Evolutionary conservation across 2,797 vertebrate genomes (phyloP).

Genomic region (Fundulus diaphanus): DNA sequence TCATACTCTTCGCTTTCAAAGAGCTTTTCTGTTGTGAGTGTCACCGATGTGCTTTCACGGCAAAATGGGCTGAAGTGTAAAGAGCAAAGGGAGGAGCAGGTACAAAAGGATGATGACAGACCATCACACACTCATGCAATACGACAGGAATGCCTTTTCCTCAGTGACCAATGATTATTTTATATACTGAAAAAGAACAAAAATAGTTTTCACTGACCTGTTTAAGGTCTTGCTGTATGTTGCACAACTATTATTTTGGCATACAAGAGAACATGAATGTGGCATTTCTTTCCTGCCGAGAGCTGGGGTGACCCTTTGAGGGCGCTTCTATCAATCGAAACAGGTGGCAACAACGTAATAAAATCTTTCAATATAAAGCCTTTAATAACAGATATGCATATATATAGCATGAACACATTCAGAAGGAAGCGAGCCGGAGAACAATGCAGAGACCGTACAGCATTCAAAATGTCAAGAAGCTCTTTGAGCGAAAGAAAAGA

Average conservation of each 20-base stretch:
- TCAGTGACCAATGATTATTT: conserved; percentile 37
- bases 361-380: conserved; percentile 32
- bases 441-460: conserved; percentile 12
- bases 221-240: conserved; percentile 1
- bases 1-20: conserved; percentile 71
- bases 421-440: conserved; percentile 21
- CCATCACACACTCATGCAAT: conserved; percentile 41
- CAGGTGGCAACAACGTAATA: conserved; percentile 18
- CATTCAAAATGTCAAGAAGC: conserved; percentile 71
- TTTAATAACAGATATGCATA: conserved; percentile 19
- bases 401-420: conserved; percentile 13
- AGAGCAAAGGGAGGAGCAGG: conserved; percentile 41
- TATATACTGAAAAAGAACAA: conserved; percentile 1
- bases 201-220: conserved; percentile 8
- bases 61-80: conserved; percentile 62
- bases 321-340: conserved; percentile 44
- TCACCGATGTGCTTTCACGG: conserved; percentile 69
- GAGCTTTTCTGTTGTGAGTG: conserved; percentile 66
- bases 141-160: conserved; percentile 30
- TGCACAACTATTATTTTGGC: conserved; percentile 20
- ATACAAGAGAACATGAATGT: not conserved
- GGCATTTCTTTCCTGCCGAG: not conserved
- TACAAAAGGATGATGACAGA: conserved; percentile 58
- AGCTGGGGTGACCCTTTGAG: conserved; percentile 1
- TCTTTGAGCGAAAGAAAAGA: conserved; percentile 49